Percentiles rank a stretch among this genome's conserved stretches.
These are phyloP conservation scores for Sylvia borin DNA, from an alignment of 2,797 vertebrate genomes.

Conservation along the genomic window DNA sequence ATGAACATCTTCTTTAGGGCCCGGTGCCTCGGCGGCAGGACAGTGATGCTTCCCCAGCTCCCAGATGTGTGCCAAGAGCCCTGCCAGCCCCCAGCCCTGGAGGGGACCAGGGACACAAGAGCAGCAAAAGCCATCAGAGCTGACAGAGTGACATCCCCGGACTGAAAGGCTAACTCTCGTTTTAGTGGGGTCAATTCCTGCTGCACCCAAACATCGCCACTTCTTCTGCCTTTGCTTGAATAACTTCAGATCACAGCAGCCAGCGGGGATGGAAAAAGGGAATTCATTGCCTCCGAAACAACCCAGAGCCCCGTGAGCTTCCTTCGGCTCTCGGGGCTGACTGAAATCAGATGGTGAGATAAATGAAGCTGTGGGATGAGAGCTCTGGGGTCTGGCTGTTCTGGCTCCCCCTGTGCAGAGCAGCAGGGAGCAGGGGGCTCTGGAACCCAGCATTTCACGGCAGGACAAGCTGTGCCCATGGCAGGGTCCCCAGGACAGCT, in stretches of 20 bases:
- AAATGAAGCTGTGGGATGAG: neutral
- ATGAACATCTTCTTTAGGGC: slow-evolving; percentile 42
- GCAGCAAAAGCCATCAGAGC: neutral
- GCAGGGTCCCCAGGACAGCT: neutral
- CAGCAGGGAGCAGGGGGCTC: neutral
- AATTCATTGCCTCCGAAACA: neutral
- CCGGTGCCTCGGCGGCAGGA: neutral
- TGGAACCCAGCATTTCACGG: fast-evolving
- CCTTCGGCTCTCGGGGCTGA: neutral
- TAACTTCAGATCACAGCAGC: neutral
- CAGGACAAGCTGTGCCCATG: fast-evolving
- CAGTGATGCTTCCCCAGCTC: neutral
- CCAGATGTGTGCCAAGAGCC: neutral
- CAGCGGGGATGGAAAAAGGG: fast-evolving
- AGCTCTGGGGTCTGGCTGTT: neutral
- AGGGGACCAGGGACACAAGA: neutral
- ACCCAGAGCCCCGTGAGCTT: neutral
- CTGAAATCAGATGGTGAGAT: neutral
- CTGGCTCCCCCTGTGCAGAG: neutral
- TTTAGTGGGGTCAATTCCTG: neutral
- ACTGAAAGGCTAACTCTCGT: neutral
- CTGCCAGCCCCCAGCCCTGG: neutral
- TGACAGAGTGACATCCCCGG: neutral
- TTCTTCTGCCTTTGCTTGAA: neutral
- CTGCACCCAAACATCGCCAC: neutral